Evolutionary conservation across 2,888 invertebrate genomes (phyloP).

Genomic region (Coenonympha arcania): DNA sequence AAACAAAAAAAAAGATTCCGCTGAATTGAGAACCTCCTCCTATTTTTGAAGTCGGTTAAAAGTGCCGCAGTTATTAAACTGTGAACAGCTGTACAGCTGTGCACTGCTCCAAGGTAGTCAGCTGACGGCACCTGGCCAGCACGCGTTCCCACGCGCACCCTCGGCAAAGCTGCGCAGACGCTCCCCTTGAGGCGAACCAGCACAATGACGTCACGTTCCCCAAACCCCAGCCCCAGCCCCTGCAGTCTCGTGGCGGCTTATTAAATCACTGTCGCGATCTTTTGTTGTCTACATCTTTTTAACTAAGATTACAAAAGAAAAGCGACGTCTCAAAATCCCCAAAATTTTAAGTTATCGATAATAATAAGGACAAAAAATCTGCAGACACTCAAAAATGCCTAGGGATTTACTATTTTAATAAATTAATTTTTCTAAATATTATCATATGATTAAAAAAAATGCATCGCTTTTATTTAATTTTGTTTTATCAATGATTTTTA

Average conservation of each 20-base stretch:
- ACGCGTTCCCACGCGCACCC: constrained; percentile 68
- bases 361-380: too few relatives aligned
- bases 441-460: too few relatives aligned
- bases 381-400: too few relatives aligned
- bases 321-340: neutral
- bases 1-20: neutral
- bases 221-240: too few relatives aligned
- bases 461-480: too few relatives aligned
- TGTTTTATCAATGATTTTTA: too few relatives aligned
- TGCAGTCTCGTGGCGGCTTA: constrained; percentile 50
- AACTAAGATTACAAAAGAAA: constrained; percentile 1
- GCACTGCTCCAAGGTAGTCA: constrained; percentile 38
- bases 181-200: constrained; percentile 21
- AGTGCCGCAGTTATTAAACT: neutral
- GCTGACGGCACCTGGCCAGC: constrained; percentile 61
- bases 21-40: too few relatives aligned
- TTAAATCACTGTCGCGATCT: constrained; percentile 29
- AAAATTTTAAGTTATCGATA: neutral
- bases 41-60: too few relatives aligned
- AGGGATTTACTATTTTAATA: too few relatives aligned
- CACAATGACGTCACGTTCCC: constrained; percentile 45
- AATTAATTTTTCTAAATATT: too few relatives aligned
- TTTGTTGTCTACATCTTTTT: constrained; percentile 8
- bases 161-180: constrained; percentile 32
- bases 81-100: constrained; percentile 59